Evolutionary conservation across 2,797 vertebrate genomes (phyloP).

Genomic region (Enteromius argenteus): DNA sequence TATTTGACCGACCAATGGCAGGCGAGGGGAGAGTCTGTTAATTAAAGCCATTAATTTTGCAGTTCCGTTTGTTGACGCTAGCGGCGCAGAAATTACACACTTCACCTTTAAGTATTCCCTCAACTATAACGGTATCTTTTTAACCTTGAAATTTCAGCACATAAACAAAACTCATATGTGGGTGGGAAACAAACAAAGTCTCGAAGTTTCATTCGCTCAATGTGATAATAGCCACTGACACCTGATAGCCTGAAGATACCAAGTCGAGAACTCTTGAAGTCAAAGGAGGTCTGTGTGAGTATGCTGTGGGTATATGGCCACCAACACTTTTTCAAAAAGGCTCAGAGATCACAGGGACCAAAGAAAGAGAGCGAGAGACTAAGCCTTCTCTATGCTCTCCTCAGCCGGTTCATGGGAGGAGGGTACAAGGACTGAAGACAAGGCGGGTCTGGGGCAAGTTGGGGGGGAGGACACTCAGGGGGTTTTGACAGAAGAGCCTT

Average conservation of each 20-base stretch:
- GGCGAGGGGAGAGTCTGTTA: background rate
- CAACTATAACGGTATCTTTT: slow-evolving; percentile 12
- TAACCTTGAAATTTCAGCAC: slow-evolving; percentile 33
- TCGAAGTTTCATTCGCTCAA: slow-evolving; percentile 84
- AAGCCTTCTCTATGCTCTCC: slow-evolving; percentile 55
- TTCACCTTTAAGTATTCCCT: slow-evolving; percentile 46
- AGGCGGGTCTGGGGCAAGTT: slow-evolving; percentile 33
- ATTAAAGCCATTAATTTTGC: slow-evolving; percentile 38
- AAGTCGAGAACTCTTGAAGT: slow-evolving; percentile 93
- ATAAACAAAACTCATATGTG: slow-evolving; percentile 34
- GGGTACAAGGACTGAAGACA: slow-evolving; percentile 67
- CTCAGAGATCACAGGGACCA: slow-evolving; percentile 50
- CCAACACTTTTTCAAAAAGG: slow-evolving; percentile 45
- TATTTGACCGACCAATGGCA: background rate
- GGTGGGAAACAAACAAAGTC: slow-evolving; percentile 56
- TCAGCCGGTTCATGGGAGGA: slow-evolving; percentile 74
- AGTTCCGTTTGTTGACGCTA: slow-evolving; percentile 38
- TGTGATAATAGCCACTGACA: slow-evolving; percentile 94
- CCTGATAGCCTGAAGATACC: slow-evolving; percentile 94
- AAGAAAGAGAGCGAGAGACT: slow-evolving; percentile 48
- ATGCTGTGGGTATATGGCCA: slow-evolving; percentile 63
- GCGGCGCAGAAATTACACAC: slow-evolving; percentile 24
- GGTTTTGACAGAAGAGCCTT: slow-evolving; percentile 93
- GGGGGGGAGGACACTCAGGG: slow-evolving; percentile 45
- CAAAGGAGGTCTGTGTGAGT: slow-evolving; percentile 86